These are phyloP conservation scores for Lepus timidus DNA, from an alignment of 2,113 vertebrate species.

Conservation along the genomic window DNA sequence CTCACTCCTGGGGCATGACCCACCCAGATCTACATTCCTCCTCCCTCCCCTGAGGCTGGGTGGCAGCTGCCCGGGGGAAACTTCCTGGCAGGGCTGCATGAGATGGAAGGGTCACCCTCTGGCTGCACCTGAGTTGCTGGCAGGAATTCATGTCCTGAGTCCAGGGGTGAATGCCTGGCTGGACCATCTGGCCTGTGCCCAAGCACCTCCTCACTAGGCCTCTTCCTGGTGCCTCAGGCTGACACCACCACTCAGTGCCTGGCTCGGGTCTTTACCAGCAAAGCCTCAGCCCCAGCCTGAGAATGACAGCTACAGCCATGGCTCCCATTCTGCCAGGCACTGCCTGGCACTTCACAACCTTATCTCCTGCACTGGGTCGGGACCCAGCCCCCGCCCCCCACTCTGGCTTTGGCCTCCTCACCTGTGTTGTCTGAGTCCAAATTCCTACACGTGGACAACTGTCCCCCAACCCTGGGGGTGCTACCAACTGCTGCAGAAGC, in stretches of 20 bases:
- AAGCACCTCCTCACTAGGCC: background rate
- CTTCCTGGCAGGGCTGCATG: background rate
- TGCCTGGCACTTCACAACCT: background rate
- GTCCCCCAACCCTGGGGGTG: background rate
- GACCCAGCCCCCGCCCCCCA: background rate
- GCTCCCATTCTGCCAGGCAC: background rate
- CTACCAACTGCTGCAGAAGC: background rate
- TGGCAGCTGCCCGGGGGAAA: background rate
- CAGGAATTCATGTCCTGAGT: background rate
- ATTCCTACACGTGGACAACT: background rate
- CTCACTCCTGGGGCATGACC: background rate
- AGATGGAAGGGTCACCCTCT: background rate
- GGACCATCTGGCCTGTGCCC: background rate
- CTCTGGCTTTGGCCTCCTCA: background rate
- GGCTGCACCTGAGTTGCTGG: background rate
- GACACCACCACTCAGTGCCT: background rate
- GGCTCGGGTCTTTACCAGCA: background rate
- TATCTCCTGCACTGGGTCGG: background rate
- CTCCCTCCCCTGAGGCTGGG: background rate
- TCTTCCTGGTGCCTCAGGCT: background rate
- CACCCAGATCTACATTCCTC: constrained; percentile 27
- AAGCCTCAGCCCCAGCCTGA: background rate
- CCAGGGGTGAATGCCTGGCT: background rate
- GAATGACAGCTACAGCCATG: background rate
- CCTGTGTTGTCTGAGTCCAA: background rate